phyloP scores from a whole-genome alignment of 2,888 invertebrate species.

The Morpho helenor region DNA sequence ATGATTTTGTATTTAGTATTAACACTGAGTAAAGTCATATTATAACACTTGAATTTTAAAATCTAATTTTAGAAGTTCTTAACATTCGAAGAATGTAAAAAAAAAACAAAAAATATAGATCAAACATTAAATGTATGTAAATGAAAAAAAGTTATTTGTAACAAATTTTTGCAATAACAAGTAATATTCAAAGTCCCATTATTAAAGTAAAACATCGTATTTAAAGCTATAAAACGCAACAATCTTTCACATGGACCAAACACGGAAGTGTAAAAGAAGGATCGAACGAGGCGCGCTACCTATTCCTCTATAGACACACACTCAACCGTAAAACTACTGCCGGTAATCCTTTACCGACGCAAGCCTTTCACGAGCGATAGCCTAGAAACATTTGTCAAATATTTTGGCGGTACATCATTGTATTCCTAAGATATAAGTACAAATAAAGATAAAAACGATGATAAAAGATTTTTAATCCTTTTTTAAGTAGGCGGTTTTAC shows the following conservation, averaged over 20 bases:
- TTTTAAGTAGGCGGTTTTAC: not conserved
- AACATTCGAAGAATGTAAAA: too few species aligned
- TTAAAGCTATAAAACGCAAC: not conserved
- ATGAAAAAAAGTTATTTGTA: too few species aligned
- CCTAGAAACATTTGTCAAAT: slow-evolving; percentile 65
- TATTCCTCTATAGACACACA: slow-evolving; percentile 38
- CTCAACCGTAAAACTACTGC: slow-evolving; percentile 54
- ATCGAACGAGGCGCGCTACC: slow-evolving; percentile 41
- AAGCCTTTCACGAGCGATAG: slow-evolving; percentile 67
- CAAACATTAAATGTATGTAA: too few species aligned
- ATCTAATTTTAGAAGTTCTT: too few species aligned
- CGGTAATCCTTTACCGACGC: slow-evolving; percentile 67
- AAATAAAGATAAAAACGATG: not conserved
- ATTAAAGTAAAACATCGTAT: too few species aligned
- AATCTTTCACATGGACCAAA: slow-evolving; percentile 36
- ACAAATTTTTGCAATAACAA: too few species aligned
- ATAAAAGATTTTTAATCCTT: not conserved
- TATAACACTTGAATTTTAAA: too few species aligned
- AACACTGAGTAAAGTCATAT: too few species aligned
- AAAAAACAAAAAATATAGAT: too few species aligned
- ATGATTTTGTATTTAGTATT: too few species aligned
- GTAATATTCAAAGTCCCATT: too few species aligned
- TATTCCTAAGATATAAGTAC: not conserved
- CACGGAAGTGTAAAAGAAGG: slow-evolving; percentile 51
- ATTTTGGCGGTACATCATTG: slow-evolving; percentile 58